Evolutionary conservation across 2,888 invertebrate species (phyloP), one percentile per base, ranked within the genome.

Genomic region (Rhopalosiphum nymphaeae): DNA sequence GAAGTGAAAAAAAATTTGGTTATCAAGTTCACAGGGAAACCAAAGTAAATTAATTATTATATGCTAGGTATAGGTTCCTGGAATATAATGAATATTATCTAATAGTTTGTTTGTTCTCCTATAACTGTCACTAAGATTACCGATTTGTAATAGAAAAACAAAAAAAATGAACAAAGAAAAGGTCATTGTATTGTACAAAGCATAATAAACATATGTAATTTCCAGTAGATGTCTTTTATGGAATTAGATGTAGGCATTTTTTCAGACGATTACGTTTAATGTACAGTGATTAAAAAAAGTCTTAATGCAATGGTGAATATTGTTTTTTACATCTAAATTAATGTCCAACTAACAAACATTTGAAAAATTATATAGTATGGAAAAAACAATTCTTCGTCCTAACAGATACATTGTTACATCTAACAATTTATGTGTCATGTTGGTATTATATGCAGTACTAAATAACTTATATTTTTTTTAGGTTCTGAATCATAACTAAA

Each of bases 21-120:
- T 21, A 67, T 87, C 61, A 67, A 87, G 49, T 87, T 67, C 61
- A 67, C 42, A 29, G 42, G 61, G 5, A 67, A 67, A 88, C 67
- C 67, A 87, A 87, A 92, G 92, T 49, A 92, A 92, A 92, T 92
- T 42, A 87, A 92, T 92, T 92, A 88, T 92, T n/a, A 61, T 57
- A 85, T n/a, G 42, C 84, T 91, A n/a, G 26, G 10, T 16, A 89
- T 42, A 89, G 10, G 25, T 61, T 90, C 57, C 44, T n/a, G 21
- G 7, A 91, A 91, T 49, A 53, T 46, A 91, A 57, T 46, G 13
- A 46, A 49, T 36, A 87, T 87, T 61, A 61, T 87, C 3, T 46
- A 46, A 61, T 85, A 57, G 44, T 85, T 91, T 86, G 36, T 36
- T 86, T 42, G 13, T 49, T 36, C 25, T 26, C 4, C 44, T 56